phyloP scores from a whole-genome alignment of 2,888 invertebrate species.

The Chaetogeoica ovagalla region DNA sequence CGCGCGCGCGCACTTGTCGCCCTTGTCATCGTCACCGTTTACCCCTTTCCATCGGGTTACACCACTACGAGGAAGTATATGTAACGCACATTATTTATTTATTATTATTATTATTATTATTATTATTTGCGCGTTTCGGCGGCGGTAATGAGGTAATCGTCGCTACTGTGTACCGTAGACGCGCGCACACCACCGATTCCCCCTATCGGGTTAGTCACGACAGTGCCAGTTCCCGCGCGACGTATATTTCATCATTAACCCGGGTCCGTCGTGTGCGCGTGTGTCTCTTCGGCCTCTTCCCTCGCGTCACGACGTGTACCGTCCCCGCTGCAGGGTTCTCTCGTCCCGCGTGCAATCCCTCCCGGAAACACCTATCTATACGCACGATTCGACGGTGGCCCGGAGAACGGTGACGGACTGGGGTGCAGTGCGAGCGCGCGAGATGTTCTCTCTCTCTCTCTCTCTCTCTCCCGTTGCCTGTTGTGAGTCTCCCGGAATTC shows the following conservation, averaged over 20 bases:
- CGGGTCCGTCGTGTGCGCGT: not conserved
- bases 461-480: too few species aligned
- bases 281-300: not conserved
- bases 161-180: conserved; percentile 11
- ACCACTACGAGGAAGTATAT: not conserved
- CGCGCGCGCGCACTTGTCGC: not conserved
- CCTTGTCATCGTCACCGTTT: not conserved
- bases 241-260: conserved; percentile 64
- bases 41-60: not conserved
- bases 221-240: conserved; percentile 60
- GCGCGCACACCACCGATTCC: not conserved
- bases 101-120: conserved; percentile 3
- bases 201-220: conserved; percentile 61
- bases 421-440: too few species aligned
- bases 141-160: conserved; percentile 53
- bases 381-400: too few species aligned
- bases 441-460: too few species aligned
- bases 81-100: conserved; percentile 17
- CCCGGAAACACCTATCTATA: too few species aligned
- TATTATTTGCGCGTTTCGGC: conserved; percentile 35
- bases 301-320: not conserved
- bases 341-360: too few species aligned
- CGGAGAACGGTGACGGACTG: too few species aligned
- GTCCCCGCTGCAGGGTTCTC: not conserved
- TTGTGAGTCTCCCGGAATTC: conserved; percentile 5